A percentile compares a stretch with the other conserved stretches of the same genome.
Evolutionary conservation across 1,140 invertebrate genomes (phyloP).

Genomic region (Drosophila sucinea): DNA sequence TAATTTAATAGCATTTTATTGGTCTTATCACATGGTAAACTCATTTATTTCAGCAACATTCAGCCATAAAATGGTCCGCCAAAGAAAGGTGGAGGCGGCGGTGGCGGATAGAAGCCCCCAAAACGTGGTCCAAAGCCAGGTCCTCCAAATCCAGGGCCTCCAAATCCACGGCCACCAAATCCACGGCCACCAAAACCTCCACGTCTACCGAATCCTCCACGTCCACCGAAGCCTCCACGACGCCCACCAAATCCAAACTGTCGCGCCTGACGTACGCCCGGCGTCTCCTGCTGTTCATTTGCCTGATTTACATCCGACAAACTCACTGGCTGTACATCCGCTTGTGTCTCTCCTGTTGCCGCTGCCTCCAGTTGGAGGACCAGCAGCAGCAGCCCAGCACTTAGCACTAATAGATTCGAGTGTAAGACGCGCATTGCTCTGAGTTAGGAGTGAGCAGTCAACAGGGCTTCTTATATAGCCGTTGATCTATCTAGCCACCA

Average conservation of each 20-base stretch:
- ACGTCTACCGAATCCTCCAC: constrained; percentile 21
- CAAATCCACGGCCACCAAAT: constrained; percentile 16
- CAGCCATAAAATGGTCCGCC: constrained; percentile 51
- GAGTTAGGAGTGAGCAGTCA: constrained; percentile 17
- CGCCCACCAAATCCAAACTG: constrained; percentile 54
- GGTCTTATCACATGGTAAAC: constrained; percentile 49
- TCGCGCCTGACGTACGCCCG: constrained; percentile 60
- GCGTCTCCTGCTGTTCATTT: constrained; percentile 56
- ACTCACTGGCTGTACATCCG: constrained; percentile 72
- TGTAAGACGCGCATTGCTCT: constrained; percentile 51
- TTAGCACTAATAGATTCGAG: constrained; percentile 72
- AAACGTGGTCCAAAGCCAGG: constrained; percentile 27
- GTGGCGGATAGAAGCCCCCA: constrained; percentile 42
- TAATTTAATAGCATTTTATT: constrained; percentile 10
- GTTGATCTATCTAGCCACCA: not conserved
- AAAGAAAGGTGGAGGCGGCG: constrained; percentile 44
- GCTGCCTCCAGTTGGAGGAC: constrained; percentile 29
- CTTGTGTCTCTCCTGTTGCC: constrained; percentile 6
- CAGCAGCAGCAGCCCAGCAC: constrained; percentile 55
- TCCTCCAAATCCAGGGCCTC: constrained; percentile 26
- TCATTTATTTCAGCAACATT: constrained; percentile 47
- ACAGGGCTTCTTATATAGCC: constrained; percentile 59
- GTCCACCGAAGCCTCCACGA: constrained; percentile 23
- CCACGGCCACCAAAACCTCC: constrained; percentile 20
- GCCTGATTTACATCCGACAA: constrained; percentile 75